Base-by-base conservation (phyloP, 2,888 invertebrate genomes). In the Tetropium fuscum region DNA sequence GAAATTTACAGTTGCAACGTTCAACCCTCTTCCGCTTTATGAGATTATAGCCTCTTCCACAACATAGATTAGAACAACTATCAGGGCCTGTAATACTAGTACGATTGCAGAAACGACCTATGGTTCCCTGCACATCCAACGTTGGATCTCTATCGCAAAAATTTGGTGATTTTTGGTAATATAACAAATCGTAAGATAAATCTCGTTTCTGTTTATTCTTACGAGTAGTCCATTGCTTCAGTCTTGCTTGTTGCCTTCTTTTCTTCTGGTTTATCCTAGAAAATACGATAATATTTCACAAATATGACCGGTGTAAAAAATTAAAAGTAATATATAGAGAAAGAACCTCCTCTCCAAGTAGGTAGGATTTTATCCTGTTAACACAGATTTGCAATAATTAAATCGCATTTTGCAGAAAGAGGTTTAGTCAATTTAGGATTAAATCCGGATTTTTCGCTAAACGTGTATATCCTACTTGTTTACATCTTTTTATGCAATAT, bases 1-100 rank as follows among this genome's bases (percentile, higher is more conserved):
- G 90, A 82, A 97, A 97, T 72, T 91, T 91, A 83, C 97, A 97
- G 78, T 91, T 89, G 80, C 97, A 97, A 19, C 92, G 86, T 75
- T 94, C 92, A 51, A 89, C 87, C 65, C 90, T 88, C 45, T 88
- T 87, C 76, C 90, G 90, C 66, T 91, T 87, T 60, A 94, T 87
- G 64, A 93, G 88, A 74, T 91, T 92, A 83, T 93, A 92, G 0
- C 96, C 94, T 72, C 95, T 84, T 0, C 95, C 96, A 80, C 96
- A 97, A 83, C 97, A 97, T 56, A 97, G 85, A 1, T 92, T 87
- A 67, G 91, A 89, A 80, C 96, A 96, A 47, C 93, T 91, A 67
- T 95, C 94, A 4, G 90, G 86, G 11, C 90, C 88, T n/a, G n/a
- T n/a, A 1, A 87, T 85, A 55, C 64, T 64, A 19, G 70, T 71